Conservation (phyloP, 2,797 vertebrate species). For the Anableps anableps region DNA sequence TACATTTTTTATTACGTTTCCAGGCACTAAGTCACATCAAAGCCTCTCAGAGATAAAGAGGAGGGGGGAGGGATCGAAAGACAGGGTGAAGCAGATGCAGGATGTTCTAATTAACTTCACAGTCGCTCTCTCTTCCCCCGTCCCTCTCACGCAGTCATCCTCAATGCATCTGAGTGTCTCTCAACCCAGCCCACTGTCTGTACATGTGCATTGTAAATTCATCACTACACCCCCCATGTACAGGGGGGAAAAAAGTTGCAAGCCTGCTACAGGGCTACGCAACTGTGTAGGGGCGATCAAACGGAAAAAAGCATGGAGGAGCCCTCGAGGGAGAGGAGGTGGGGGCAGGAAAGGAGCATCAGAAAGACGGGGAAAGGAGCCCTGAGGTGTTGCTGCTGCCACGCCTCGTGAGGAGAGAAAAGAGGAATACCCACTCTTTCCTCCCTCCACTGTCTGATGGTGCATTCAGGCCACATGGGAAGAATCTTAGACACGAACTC, state of each 20-base stretch:
- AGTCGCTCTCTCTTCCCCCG: slow-evolving; percentile 63
- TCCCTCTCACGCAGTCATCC: slow-evolving; percentile 40
- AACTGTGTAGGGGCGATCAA: slow-evolving; percentile 54
- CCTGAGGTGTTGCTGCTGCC: slow-evolving; percentile 61
- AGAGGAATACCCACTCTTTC: slow-evolving; percentile 38
- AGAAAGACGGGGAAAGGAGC: slow-evolving; percentile 41
- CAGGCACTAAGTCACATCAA: slow-evolving; percentile 86
- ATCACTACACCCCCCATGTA: slow-evolving; percentile 54
- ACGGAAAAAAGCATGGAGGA: slow-evolving; percentile 39
- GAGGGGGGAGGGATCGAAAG: slow-evolving; percentile 44
- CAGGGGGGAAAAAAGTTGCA: slow-evolving; percentile 32
- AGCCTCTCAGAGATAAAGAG: slow-evolving; percentile 75
- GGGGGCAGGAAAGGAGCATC: slow-evolving; percentile 36
- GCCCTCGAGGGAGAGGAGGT: neutral
- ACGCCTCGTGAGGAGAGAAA: slow-evolving; percentile 47
- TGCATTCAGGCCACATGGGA: slow-evolving; percentile 50
- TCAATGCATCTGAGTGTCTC: slow-evolving; percentile 58
- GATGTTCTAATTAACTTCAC: slow-evolving; percentile 87
- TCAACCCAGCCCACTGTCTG: slow-evolving; percentile 62
- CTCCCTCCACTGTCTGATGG: slow-evolving; percentile 31
- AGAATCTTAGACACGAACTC: slow-evolving; percentile 26
- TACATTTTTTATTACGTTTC: slow-evolving; percentile 88
- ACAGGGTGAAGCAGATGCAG: slow-evolving; percentile 72
- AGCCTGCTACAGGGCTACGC: slow-evolving; percentile 33
- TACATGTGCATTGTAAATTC: slow-evolving; percentile 69